phyloP scores from a whole-genome alignment of 1,140 invertebrate species.

The Drosophila kanapiae region DNA sequence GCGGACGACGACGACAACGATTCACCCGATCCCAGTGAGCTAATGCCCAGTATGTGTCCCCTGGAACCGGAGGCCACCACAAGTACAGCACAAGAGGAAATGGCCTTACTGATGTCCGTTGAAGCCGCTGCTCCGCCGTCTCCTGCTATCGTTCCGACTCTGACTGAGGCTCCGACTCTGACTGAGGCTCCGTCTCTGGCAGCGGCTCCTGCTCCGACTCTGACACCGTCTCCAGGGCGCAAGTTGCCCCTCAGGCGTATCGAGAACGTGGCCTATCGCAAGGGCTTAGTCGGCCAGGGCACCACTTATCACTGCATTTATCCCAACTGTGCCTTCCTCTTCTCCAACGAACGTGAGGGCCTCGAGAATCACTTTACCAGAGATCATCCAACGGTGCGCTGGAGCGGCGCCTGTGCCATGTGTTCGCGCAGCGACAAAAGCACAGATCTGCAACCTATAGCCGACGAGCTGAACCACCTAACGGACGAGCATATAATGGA shows the following conservation, averaged over 20 bases:
- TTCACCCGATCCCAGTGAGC: conserved; percentile 22
- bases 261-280: conserved; percentile 59
- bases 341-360: conserved; percentile 63
- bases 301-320: conserved; percentile 55
- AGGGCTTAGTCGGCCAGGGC: not conserved
- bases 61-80: conserved; percentile 2
- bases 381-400: conserved; percentile 54
- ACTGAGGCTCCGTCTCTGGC: no score
- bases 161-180: no score
- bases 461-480: conserved; percentile 49
- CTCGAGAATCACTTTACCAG: conserved; percentile 59
- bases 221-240: no score
- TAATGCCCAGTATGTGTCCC: conserved; percentile 32
- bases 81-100: no score
- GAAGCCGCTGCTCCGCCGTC: no score
- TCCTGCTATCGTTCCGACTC: no score
- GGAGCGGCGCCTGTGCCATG: conserved; percentile 59
- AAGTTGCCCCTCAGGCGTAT: conserved; percentile 11
- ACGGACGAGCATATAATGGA: conserved; percentile 28
- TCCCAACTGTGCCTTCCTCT: conserved; percentile 55
- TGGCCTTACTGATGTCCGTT: no score
- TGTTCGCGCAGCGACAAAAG: conserved; percentile 21
- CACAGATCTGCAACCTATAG: not conserved
- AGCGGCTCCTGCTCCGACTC: no score
- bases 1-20: not conserved